Conservation (phyloP, 23 tunicate species). For the Ascidia mentula region DNA sequence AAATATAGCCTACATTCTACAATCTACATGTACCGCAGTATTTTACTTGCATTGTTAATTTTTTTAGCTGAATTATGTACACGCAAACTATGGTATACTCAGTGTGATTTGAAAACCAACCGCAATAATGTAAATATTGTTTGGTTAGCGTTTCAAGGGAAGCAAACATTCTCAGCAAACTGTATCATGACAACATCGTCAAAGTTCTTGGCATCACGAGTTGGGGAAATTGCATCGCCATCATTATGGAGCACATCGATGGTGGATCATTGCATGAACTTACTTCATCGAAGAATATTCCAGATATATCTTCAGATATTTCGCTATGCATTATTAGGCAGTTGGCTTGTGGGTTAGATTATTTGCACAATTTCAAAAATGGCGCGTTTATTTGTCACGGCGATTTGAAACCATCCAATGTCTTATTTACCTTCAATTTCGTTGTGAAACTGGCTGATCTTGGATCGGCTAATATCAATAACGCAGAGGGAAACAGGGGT, state of each 20-base stretch:
- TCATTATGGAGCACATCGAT: slow-evolving; percentile 10
- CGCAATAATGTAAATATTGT: no score
- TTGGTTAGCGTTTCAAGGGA: neutral
- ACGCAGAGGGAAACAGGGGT: slow-evolving; percentile 3
- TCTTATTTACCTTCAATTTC: neutral
- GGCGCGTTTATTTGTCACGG: neutral
- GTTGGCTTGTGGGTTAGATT: neutral
- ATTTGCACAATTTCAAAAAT: neutral
- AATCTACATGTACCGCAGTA: no score
- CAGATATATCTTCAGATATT: neutral
- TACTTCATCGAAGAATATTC: neutral
- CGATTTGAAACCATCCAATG: neutral
- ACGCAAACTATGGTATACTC: no score
- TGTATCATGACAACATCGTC: neutral
- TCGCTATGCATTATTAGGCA: neutral
- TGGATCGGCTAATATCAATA: neutral
- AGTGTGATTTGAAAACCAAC: no score
- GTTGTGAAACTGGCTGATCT: slow-evolving; percentile 1
- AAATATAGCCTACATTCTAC: no score
- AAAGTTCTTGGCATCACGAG: neutral
- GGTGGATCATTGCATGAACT: neutral
- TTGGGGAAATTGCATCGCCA: neutral
- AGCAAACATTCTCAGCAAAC: slow-evolving; percentile 5
- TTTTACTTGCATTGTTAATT: no score
- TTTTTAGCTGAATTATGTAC: no score